Conservation (phyloP, 2,113 vertebrate genomes). For the Salvelinus alpinus region DNA sequence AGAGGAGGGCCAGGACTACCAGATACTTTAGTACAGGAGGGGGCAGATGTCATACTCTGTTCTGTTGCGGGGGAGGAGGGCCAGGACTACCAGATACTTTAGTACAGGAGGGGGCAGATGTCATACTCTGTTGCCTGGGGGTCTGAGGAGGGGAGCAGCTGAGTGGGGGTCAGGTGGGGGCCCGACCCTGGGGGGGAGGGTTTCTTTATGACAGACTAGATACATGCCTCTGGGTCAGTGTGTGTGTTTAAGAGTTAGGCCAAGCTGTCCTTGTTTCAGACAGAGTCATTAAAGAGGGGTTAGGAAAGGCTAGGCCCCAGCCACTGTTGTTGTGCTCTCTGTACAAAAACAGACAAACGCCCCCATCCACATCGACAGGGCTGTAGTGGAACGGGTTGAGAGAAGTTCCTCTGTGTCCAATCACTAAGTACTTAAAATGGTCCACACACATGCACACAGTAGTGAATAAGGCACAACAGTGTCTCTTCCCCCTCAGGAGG, state of each 20-base stretch:
- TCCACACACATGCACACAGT: too few species aligned
- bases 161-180: too few species aligned
- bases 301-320: conserved; percentile 46
- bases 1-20: conserved; percentile 31
- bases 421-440: too few species aligned
- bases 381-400: too few species aligned
- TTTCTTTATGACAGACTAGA: conserved; percentile 39
- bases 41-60: conserved; percentile 43
- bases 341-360: conserved; percentile 43
- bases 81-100: conserved; percentile 26
- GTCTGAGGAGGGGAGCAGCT: conserved; percentile 31
- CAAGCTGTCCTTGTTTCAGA: background rate
- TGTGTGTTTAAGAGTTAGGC: conserved; percentile 7
- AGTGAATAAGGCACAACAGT: too few species aligned
- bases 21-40: conserved; percentile 43
- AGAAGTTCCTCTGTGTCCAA: too few species aligned
- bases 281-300: conserved; percentile 45
- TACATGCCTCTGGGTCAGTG: background rate
- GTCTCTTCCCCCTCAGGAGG: too few species aligned
- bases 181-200: conserved; percentile 51
- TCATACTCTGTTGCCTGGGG: conserved; percentile 54
- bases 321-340: conserved; percentile 32
- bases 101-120: conserved; percentile 64
- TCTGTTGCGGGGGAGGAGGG: conserved; percentile 19
- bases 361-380: too few species aligned